Evolutionary conservation across 2,797 vertebrate genomes (phyloP), one percentile per base, ranked within the genome.

Genomic region (Australoheros facetus): DNA sequence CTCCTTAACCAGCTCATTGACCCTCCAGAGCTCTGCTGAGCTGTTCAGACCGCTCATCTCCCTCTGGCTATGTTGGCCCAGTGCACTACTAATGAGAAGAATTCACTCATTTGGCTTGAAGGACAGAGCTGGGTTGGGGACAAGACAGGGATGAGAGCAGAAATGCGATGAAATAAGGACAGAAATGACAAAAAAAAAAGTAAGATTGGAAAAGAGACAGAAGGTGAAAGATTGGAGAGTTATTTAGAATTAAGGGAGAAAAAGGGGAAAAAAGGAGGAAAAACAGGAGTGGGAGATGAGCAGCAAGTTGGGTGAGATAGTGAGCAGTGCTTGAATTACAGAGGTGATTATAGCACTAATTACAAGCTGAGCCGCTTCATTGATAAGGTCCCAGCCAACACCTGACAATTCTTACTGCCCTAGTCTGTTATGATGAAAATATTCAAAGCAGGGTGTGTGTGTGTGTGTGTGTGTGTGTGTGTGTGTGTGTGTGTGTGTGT

Each of bases 271-370:
- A 71, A 45, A 34, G n/a, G 66, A 58, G 17, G n/a, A 34, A 8
- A 71, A 26, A 30, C 69, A 37, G 34, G 69, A 77, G 32, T 17
- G 42, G 32, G 56, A 77, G 75, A 80, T 32, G 21, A 82, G 73
- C 64, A 87, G 75, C 1, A 84, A 84, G 81, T 84, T 60, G 89
- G 84, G 75, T 78, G 85, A 94, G 93, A 91, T 85, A 90, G 91
- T 86, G 93, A 95, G 89, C 89, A 93, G 79, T 92, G 91, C 93
- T 95, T 95, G 92, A 95, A 95, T 95, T 95, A 93, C 86, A 91
- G 92, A 93, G 93, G 91, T 96, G 94, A 97, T 97, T 97, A 96
- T 95, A 86, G 93, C 86, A 87, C 94, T 95, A 96, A 97, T 97
- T 96, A 96, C 92, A 91, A 91, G 88, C 87, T 95, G 91, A 89